Conservation (phyloP, 1,140 invertebrate species). For the Andricus grossulariae region DNA sequence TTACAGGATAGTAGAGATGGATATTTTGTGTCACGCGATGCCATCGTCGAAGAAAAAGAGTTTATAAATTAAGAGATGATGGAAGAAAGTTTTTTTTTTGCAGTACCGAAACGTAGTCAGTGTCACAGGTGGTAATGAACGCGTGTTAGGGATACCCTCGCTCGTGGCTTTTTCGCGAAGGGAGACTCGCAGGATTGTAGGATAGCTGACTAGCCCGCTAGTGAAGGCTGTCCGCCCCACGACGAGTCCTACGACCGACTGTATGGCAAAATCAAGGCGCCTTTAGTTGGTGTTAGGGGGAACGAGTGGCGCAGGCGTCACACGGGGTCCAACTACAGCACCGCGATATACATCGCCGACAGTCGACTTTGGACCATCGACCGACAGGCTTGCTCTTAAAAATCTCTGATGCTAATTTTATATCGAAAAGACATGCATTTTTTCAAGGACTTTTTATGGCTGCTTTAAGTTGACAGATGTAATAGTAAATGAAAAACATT, state of each 20-base stretch:
- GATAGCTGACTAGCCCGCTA: conserved; percentile 57
- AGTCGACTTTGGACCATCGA: conserved; percentile 70
- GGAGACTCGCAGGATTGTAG: conserved; percentile 50
- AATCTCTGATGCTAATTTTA: conserved; percentile 37
- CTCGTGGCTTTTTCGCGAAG: conserved; percentile 30
- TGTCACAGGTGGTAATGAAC: not conserved
- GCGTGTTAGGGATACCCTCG: not conserved
- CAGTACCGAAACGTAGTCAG: not conserved
- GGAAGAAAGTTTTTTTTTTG: not conserved
- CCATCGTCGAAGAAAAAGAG: too few species aligned
- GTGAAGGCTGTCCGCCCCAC: conserved; percentile 67
- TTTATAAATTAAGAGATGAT: not conserved
- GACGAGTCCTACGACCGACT: conserved; percentile 65
- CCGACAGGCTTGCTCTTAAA: conserved; percentile 48
- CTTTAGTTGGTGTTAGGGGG: conserved; percentile 62
- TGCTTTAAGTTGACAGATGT: too few species aligned
- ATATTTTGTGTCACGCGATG: too few species aligned
- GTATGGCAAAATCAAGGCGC: conserved; percentile 66
- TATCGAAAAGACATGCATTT: too few species aligned
- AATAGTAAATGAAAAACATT: too few species aligned
- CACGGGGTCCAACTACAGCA: conserved; percentile 42
- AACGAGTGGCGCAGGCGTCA: conserved; percentile 66
- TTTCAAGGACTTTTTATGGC: too few species aligned
- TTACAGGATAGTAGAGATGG: too few species aligned
- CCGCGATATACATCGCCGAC: conserved; percentile 56